These are phyloP conservation scores for Trachelus troglodyta DNA, from an alignment of 2,888 invertebrate genomes.

Conservation along the genomic window DNA sequence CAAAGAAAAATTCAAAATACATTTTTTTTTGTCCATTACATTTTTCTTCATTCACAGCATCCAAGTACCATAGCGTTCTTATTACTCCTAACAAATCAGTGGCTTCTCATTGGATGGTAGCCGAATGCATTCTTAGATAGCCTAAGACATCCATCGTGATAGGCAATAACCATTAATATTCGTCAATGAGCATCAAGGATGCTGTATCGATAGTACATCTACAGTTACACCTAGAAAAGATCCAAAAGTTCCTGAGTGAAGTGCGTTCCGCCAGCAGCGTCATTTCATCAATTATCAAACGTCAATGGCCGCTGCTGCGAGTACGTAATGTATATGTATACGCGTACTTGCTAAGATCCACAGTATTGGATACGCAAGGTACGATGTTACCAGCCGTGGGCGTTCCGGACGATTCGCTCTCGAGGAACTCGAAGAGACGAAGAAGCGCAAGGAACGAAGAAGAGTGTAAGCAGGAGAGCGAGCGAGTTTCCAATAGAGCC, in stretches of 20 bases:
- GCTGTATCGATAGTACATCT: neutral
- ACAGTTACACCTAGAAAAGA: neutral
- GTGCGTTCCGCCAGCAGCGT: conserved; percentile 26
- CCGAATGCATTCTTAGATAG: neutral
- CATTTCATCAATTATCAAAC: conserved; percentile 47
- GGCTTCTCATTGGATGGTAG: neutral
- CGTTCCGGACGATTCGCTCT: conserved; percentile 31
- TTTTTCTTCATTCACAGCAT: neutral
- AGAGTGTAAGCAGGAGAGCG: conserved; percentile 23
- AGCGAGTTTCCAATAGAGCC: conserved; percentile 27
- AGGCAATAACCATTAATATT: conserved; percentile 28
- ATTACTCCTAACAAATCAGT: neutral
- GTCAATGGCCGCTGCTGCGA: conserved; percentile 22
- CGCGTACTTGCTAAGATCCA: conserved; percentile 11
- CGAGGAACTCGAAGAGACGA: neutral
- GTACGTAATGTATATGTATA: conserved; percentile 9
- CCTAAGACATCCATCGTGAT: conserved; percentile 23
- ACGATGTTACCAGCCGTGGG: conserved; percentile 25
- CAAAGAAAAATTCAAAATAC: too few species aligned
- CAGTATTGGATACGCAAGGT: conserved; percentile 19
- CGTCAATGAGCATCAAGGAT: conserved; percentile 13
- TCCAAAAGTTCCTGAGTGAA: neutral
- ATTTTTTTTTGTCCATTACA: neutral
- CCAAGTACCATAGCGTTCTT: neutral
- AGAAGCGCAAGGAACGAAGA: conserved; percentile 10